Percentiles rank a stretch among this genome's conserved stretches.
Conservation (phyloP, 2,113 vertebrate genomes). For the Pelusios castaneus region DNA sequence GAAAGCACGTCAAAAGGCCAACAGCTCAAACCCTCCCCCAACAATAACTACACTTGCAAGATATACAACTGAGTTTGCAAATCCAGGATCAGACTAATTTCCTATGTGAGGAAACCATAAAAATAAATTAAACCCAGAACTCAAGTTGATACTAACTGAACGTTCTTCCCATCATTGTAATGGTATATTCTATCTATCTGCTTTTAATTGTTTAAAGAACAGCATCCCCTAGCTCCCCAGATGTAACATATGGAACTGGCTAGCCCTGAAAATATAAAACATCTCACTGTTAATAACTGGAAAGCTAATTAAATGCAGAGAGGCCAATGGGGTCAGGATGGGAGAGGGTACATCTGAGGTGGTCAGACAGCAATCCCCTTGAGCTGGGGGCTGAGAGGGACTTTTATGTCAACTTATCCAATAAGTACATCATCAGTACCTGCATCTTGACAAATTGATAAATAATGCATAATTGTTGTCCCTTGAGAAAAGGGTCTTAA, state of each 20-base stretch:
- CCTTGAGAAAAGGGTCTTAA: neutral
- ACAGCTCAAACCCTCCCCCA: neutral
- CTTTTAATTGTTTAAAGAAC: neutral
- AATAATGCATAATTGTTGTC: neutral
- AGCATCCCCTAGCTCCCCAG: neutral
- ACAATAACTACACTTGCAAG: neutral
- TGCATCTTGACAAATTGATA: neutral
- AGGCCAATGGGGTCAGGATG: neutral
- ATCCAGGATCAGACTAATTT: neutral
- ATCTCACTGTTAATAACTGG: fast-evolving
- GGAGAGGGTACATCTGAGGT: fast-evolving
- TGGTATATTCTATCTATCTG: neutral
- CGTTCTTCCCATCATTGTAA: neutral
- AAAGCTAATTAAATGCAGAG: neutral
- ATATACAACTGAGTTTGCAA: neutral
- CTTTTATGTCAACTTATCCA: neutral
- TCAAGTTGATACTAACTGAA: neutral
- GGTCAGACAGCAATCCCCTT: neutral
- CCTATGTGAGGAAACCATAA: neutral
- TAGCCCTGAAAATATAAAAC: neutral
- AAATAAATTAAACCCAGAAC: neutral
- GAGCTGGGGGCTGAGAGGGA: neutral
- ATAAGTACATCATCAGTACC: neutral
- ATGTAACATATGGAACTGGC: neutral
- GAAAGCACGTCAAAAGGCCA: neutral